phyloP scores from a whole-genome alignment of 2,888 invertebrate species.

The Cerastoderma edule region DNA sequence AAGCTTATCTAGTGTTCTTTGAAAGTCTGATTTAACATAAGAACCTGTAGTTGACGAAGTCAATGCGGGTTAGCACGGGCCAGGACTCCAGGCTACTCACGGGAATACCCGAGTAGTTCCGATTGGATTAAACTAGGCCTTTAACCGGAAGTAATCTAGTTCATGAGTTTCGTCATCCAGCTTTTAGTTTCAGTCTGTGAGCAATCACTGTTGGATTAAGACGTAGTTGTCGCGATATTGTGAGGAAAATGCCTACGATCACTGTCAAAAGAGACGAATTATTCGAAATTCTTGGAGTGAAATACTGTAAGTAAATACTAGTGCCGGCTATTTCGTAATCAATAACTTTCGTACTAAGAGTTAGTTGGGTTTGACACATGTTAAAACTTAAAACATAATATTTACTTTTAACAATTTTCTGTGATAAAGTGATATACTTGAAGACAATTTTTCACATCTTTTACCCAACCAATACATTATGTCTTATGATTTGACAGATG shows the following conservation, averaged over 20 bases:
- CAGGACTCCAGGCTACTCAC: not conserved
- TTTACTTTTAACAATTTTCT: no score
- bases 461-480: no score
- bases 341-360: not conserved
- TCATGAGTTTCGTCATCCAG: constrained; percentile 13
- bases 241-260: constrained; percentile 52
- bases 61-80: not conserved
- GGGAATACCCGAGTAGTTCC: not conserved
- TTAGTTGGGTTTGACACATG: no score
- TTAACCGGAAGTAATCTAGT: constrained; percentile 7
- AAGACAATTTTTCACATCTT: no score
- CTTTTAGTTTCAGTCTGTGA: not conserved
- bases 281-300: constrained; percentile 43
- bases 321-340: constrained; percentile 10
- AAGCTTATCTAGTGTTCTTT: not conserved
- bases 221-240: not conserved
- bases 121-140: not conserved
- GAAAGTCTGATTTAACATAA: not conserved
- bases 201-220: not conserved
- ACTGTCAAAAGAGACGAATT: constrained; percentile 53
- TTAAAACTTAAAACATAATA: no score
- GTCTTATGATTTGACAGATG: no score
- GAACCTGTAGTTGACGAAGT: not conserved
- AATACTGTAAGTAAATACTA: constrained; percentile 50
- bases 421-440: no score